Evolutionary conservation across 2,797 vertebrate species (phyloP).

Genomic region (Aphelocoma californica): DNA sequence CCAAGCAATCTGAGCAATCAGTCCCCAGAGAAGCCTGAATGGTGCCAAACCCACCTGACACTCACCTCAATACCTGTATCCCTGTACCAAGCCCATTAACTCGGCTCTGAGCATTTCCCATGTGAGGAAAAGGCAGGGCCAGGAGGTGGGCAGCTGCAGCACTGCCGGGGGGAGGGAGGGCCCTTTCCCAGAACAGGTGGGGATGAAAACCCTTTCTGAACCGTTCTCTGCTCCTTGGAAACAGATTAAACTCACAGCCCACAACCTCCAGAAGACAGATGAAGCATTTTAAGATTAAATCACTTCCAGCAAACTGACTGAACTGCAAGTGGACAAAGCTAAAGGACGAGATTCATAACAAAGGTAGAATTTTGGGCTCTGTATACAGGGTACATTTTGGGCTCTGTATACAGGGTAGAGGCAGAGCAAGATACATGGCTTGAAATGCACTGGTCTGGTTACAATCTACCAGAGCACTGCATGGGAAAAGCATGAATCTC

Average conservation of each 20-base stretch:
- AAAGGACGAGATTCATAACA: not conserved
- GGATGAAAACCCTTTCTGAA: constrained; percentile 4
- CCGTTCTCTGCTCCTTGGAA: constrained; percentile 8
- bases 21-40: not conserved
- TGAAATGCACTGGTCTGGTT: not conserved
- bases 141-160: not conserved
- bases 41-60: not conserved
- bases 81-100: not conserved
- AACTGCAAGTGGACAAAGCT: not conserved
- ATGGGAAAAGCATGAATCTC: not conserved
- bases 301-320: not conserved
- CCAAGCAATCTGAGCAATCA: not conserved
- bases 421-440: not conserved
- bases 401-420: not conserved
- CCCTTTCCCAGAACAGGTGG: constrained; percentile 4
- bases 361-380: not conserved
- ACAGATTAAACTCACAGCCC: constrained; percentile 15
- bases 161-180: not conserved
- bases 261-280: not conserved
- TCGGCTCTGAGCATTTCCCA: not conserved
- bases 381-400: not conserved
- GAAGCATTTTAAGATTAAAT: not conserved
- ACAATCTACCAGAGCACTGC: not conserved
- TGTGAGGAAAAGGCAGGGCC: not conserved
- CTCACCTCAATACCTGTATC: not conserved